Evolutionary conservation across 2,888 invertebrate species (phyloP).

Genomic region (Ochlodes sylvanus): DNA sequence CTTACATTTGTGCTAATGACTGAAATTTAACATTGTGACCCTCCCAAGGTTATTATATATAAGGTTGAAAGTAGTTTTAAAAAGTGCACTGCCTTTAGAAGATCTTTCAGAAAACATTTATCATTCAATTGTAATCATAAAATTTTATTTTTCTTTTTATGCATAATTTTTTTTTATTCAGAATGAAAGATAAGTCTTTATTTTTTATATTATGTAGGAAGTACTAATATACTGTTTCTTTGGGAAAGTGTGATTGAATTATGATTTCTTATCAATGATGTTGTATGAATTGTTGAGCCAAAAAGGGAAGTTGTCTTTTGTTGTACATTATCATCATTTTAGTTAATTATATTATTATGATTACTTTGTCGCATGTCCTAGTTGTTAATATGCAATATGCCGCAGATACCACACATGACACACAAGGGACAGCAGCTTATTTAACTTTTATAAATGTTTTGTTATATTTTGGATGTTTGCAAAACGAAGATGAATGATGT

Average conservation of each 20-base stretch:
- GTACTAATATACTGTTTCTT: constrained; percentile 1
- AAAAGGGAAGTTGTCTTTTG: constrained; percentile 6
- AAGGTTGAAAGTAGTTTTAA: neutral
- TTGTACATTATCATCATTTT: constrained; percentile 12
- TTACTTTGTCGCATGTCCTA: neutral
- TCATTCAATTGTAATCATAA: constrained; percentile 59
- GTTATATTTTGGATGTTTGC: constrained; percentile 35
- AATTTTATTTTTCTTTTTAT: constrained; percentile 66
- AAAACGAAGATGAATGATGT: constrained; percentile 23
- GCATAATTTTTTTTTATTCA: constrained; percentile 68
- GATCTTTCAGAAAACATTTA: neutral
- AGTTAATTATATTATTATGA: constrained; percentile 5
- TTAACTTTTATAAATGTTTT: constrained; percentile 19
- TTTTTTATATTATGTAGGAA: constrained; percentile 60
- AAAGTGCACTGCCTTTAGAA: neutral
- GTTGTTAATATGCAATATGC: neutral
- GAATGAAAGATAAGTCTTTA: constrained; percentile 64
- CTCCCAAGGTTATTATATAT: neutral
- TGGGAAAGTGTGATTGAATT: constrained; percentile 5
- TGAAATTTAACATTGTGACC: neutral
- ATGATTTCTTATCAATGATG: constrained; percentile 41
- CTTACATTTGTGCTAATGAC: neutral
- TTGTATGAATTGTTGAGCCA: constrained; percentile 47
- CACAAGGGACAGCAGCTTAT: neutral
- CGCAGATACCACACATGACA: neutral